These are phyloP conservation scores for Andrena haemorrhoa DNA, from an alignment of 2,888 invertebrate genomes.

Conservation along the genomic window DNA sequence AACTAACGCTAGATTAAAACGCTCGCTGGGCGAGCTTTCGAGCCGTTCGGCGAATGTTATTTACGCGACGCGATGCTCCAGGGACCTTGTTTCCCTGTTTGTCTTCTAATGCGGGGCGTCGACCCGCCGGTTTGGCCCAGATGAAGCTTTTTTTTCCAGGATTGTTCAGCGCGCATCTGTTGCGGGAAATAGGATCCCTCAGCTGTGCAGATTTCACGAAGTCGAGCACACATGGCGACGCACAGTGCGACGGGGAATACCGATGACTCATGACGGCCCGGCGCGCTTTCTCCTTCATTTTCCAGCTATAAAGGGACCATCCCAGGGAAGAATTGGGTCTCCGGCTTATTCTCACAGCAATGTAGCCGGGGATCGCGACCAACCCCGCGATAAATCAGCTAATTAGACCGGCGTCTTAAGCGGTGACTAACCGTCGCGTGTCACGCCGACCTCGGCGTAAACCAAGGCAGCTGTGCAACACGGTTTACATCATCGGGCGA, in stretches of 20 bases:
- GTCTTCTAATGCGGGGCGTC: not conserved
- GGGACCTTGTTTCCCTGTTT: constrained; percentile 12
- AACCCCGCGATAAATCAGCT: constrained; percentile 60
- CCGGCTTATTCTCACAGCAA: constrained; percentile 65
- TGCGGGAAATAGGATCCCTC: constrained; percentile 5
- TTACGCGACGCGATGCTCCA: constrained; percentile 17
- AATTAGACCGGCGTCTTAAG: constrained; percentile 66
- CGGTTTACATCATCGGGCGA: constrained; percentile 62
- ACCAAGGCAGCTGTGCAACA: constrained; percentile 54
- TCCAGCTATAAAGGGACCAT: constrained; percentile 28
- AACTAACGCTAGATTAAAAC: constrained; percentile 31
- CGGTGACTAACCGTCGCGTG: constrained; percentile 72
- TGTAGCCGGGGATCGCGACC: constrained; percentile 39
- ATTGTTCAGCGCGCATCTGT: not conserved
- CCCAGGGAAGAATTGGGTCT: constrained; percentile 40
- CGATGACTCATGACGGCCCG: constrained; percentile 25
- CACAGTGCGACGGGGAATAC: not conserved
- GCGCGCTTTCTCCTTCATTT: not conserved
- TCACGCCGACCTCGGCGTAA: constrained; percentile 32
- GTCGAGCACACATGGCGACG: not conserved
- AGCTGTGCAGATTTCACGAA: constrained; percentile 33
- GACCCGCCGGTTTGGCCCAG: not conserved
- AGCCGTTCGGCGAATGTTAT: constrained; percentile 7
- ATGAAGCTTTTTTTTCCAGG: not conserved
- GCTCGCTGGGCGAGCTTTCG: not conserved